These are phyloP conservation scores for Budorcas taxicolor DNA, from an alignment of 2,113 vertebrate genomes.

Conservation along the genomic window DNA sequence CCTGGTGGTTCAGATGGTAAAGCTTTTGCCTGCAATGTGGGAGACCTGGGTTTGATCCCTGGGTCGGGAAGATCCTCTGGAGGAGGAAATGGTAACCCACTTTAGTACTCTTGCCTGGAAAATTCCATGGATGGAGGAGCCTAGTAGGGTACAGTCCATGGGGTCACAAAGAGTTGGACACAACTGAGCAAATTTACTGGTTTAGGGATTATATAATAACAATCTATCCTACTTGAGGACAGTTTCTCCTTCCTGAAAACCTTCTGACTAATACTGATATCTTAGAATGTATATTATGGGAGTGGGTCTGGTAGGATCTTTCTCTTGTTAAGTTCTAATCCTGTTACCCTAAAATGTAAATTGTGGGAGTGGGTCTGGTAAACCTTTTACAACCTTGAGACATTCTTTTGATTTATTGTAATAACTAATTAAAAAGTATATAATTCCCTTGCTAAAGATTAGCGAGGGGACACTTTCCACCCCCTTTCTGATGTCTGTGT, in stretches of 20 bases:
- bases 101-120: background rate
- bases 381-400: background rate
- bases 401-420: background rate
- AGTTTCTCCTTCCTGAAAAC: background rate
- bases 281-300: background rate
- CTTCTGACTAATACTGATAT: background rate
- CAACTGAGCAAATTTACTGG: background rate
- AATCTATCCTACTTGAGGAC: background rate
- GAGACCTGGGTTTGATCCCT: background rate
- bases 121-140: background rate
- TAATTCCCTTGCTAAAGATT: background rate
- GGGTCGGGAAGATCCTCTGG: background rate
- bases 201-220: background rate
- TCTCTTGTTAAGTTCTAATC: background rate
- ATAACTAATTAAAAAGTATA: background rate
- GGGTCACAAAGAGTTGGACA: rapidly evolving
- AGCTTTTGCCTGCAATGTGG: background rate
- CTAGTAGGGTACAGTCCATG: background rate
- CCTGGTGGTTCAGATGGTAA: background rate
- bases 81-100: background rate
- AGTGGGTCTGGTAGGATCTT: background rate
- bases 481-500: background rate
- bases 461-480: background rate
- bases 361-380: background rate
- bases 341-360: background rate